These are phyloP conservation scores for Eira barbara DNA, from an alignment of 2,113 vertebrate genomes.

Conservation along the genomic window DNA sequence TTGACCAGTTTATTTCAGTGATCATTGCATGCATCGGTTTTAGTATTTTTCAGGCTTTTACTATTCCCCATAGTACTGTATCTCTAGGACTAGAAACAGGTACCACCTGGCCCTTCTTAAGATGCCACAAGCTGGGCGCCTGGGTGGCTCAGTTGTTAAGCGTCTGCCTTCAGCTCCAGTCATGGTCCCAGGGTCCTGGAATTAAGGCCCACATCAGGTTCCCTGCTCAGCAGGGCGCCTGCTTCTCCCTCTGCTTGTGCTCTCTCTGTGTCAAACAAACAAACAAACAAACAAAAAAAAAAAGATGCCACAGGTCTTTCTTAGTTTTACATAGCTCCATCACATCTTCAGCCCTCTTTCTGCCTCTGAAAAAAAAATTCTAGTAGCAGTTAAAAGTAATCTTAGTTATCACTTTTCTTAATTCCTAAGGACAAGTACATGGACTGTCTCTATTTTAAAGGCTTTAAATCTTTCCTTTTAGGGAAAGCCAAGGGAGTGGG, in stretches of 20 bases:
- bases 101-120: background rate
- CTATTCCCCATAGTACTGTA: background rate
- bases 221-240: too few species aligned
- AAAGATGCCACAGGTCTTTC: background rate
- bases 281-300: too few species aligned
- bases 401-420: background rate
- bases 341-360: background rate
- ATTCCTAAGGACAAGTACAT: background rate
- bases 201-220: too few species aligned
- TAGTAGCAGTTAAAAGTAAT: background rate
- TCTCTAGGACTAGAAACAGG: background rate
- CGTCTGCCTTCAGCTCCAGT: too few species aligned
- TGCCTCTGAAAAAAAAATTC: background rate
- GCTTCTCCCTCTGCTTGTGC: too few species aligned
- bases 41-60: background rate
- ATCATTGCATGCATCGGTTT: background rate
- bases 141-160: too few species aligned
- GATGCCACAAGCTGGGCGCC: background rate
- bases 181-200: too few species aligned
- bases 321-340: background rate
- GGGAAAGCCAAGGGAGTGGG: background rate
- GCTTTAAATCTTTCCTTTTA: background rate
- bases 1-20: background rate
- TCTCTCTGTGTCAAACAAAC: too few species aligned
- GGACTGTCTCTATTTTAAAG: background rate